Evolutionary conservation across 2,797 vertebrate genomes (phyloP), one percentile per base, ranked within the genome.

Genomic region (Falco naumanni): DNA sequence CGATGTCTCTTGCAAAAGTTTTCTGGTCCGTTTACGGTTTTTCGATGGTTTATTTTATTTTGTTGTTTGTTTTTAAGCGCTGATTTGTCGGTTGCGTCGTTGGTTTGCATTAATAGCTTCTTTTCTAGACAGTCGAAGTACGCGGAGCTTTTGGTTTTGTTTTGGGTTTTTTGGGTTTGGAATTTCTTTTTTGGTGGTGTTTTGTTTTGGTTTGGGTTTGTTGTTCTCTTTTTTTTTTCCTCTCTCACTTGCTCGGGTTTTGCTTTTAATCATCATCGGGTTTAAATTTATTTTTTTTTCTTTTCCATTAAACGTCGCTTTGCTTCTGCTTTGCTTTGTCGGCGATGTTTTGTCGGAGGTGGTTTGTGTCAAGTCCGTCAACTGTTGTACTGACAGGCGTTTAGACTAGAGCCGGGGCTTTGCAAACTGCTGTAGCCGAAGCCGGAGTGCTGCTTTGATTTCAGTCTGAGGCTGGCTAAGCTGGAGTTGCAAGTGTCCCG

Each of bases 341-440:
- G 78, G 95, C 90, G 96, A 60, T 89, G 91, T 53, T 93, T 93
- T 88, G 66, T 91, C 84, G 81, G 94, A 89, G 95, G 91, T 92
- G 93, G 81, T 83, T 95, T 87, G 78, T 91, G 69, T 92, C 95
- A 84, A 95, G 93, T 96, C 96, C 89, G 98, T 99, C 99, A 99
- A 98, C 99, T 99, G 98, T 99, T 99, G 97, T 99, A 99, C 96
- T 99, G 99, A 95, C 99, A 99, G 33, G 99, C 99, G 96, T 99
- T 99, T 93, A 99, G 99, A 87, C 99, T 98, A 16, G 99, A 98
- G 9, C 98, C 99, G 41, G 99, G 99, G 94, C 99, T 99, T 97
- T 99, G 99, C 98, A 99, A 98, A 92, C 99, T 98, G 97, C 99
- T 98, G 98, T 99, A 99, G 97, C 99, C 99, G 94, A 99, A 99